These are phyloP conservation scores for Casuarius casuarius DNA, from an alignment of 2,113 vertebrate species.

Conservation along the genomic window DNA sequence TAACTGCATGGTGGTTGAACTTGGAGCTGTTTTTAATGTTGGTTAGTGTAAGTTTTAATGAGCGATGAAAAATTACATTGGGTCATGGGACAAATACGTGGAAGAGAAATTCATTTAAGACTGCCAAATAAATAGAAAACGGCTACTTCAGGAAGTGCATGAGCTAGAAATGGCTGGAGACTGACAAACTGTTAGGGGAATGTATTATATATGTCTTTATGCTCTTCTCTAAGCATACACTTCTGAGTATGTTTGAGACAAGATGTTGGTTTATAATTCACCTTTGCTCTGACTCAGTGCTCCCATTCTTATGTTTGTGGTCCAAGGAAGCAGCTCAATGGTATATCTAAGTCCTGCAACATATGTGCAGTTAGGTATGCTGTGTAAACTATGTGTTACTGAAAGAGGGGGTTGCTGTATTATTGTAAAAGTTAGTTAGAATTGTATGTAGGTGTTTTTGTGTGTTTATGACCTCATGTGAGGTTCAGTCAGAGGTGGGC, in stretches of 20 bases:
- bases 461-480: background rate
- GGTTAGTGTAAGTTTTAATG: background rate
- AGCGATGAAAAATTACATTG: background rate
- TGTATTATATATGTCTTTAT: background rate
- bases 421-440: background rate
- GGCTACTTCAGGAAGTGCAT: background rate
- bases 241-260: background rate
- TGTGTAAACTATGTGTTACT: background rate
- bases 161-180: background rate
- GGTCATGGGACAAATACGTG: background rate
- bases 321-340: background rate
- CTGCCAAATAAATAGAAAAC: background rate
- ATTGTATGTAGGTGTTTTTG: accelerated
- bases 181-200: background rate
- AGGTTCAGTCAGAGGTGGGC: background rate
- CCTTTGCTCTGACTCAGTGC: background rate
- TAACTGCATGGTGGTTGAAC: background rate
- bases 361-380: too few species aligned
- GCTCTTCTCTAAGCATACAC: background rate
- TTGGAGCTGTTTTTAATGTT: background rate
- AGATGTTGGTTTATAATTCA: background rate
- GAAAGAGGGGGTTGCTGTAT: background rate
- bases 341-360: background rate
- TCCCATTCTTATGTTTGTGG: background rate
- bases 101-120: background rate